Percentiles rank a stretch among this genome's conserved stretches.
Conservation (phyloP, 2,113 vertebrate species). For the Trogon melanurus region DNA sequence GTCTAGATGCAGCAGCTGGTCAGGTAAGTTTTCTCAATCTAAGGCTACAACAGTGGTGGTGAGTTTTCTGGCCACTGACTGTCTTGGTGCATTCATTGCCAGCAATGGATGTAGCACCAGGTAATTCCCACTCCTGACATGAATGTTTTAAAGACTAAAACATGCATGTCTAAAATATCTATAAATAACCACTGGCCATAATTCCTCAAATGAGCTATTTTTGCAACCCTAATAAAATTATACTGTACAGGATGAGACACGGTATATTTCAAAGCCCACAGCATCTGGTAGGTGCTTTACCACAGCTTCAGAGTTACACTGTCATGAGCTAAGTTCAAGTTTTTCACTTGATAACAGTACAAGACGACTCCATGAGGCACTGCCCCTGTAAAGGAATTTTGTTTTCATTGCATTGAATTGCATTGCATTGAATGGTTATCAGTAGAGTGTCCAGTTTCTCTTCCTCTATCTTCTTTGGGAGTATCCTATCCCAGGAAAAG, state of each 20-base stretch:
- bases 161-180: constrained; percentile 45
- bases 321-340: constrained; percentile 87
- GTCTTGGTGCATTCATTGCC: constrained; percentile 70
- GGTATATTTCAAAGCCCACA: constrained; percentile 68
- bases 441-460: constrained; percentile 84
- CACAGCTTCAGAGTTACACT: constrained; percentile 78
- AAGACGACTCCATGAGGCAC: constrained; percentile 79
- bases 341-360: constrained; percentile 78
- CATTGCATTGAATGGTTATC: constrained; percentile 91
- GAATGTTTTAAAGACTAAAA: constrained; percentile 8
- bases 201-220: constrained; percentile 61
- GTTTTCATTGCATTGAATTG: constrained; percentile 91
- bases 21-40: neutral
- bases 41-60: neutral
- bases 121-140: constrained; percentile 44
- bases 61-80: constrained; percentile 59
- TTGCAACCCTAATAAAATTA: constrained; percentile 68
- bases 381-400: constrained; percentile 81
- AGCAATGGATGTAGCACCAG: constrained; percentile 72
- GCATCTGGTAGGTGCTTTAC: constrained; percentile 71
- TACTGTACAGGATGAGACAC: constrained; percentile 59
- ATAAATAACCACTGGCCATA: constrained; percentile 78
- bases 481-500: constrained; percentile 51
- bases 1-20: neutral
- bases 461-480: constrained; percentile 63